Percentiles rank a stretch among this genome's conserved stretches.
These are phyloP conservation scores for Octomys mimax DNA, from an alignment of 2,797 vertebrate genomes.

Conservation along the genomic window DNA sequence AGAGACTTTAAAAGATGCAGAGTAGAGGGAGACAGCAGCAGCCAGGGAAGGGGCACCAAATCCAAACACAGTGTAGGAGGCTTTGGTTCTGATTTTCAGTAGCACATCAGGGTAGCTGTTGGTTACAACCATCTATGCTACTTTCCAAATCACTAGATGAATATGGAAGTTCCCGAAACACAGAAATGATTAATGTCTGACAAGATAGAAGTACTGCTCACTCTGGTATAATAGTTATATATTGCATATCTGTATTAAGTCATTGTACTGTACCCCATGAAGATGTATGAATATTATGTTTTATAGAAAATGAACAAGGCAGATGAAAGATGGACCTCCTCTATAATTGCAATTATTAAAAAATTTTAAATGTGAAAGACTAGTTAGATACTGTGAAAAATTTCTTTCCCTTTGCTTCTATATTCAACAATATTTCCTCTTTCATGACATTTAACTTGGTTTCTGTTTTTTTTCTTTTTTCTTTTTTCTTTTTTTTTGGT, in stretches of 20 bases:
- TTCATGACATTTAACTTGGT: background rate
- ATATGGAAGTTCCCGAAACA: background rate
- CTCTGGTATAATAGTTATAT: background rate
- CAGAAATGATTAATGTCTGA: background rate
- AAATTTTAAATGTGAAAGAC: background rate
- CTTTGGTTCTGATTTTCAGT: background rate
- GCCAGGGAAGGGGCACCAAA: background rate
- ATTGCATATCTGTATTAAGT: background rate
- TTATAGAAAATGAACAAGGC: background rate
- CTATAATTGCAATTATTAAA: background rate
- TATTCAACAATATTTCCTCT: background rate
- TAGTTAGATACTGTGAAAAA: background rate
- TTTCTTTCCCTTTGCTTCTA: background rate
- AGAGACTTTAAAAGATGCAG: too few species aligned
- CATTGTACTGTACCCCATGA: background rate
- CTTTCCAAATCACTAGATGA: too few species aligned
- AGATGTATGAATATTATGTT: background rate
- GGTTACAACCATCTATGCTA: background rate
- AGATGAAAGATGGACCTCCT: background rate
- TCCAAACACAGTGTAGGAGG: background rate
- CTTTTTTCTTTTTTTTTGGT: too few species aligned
- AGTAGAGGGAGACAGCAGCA: background rate
- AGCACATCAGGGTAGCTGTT: background rate
- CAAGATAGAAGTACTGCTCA: background rate
- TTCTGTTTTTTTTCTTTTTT: too few species aligned